A percentile compares a stretch with the other conserved stretches of the same genome.
Conservation (phyloP, 2,113 vertebrate genomes). For the Prunella himalayana region DNA sequence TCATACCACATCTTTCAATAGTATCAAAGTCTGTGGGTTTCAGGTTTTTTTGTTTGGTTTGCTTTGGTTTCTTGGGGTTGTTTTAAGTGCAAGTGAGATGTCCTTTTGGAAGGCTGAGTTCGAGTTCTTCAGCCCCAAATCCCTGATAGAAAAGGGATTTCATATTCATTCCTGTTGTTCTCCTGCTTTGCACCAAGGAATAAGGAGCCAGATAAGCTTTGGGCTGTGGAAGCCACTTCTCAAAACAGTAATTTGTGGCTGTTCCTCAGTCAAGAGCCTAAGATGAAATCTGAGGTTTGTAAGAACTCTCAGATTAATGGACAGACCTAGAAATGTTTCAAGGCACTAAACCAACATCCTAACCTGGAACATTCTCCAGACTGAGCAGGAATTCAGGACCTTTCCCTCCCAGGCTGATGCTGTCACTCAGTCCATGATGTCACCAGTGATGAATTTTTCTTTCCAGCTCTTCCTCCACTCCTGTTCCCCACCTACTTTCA, state of each 20-base stretch:
- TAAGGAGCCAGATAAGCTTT: not conserved
- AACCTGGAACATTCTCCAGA: not conserved
- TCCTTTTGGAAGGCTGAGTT: not conserved
- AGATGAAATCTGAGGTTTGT: not conserved
- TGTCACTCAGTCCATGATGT: not conserved
- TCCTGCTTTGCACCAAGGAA: not conserved
- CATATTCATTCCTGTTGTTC: not conserved
- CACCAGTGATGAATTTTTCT: not conserved
- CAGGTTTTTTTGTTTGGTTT: not conserved
- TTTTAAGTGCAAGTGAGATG: not conserved
- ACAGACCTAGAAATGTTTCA: not conserved
- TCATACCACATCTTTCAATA: not conserved
- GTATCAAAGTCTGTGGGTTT: not conserved
- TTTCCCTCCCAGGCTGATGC: not conserved
- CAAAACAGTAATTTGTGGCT: not conserved
- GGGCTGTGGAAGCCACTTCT: not conserved
- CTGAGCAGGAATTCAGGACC: not conserved
- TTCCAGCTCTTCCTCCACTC: constrained; percentile 44
- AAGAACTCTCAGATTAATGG: not conserved
- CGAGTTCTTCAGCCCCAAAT: not conserved
- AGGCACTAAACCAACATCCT: not conserved
- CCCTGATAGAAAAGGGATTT: not conserved
- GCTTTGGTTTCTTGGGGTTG: not conserved
- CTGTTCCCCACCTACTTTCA: constrained; percentile 59
- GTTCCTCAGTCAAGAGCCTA: not conserved